Evolutionary conservation across 2,797 vertebrate species (phyloP).

Genomic region (Borostomias antarcticus): DNA sequence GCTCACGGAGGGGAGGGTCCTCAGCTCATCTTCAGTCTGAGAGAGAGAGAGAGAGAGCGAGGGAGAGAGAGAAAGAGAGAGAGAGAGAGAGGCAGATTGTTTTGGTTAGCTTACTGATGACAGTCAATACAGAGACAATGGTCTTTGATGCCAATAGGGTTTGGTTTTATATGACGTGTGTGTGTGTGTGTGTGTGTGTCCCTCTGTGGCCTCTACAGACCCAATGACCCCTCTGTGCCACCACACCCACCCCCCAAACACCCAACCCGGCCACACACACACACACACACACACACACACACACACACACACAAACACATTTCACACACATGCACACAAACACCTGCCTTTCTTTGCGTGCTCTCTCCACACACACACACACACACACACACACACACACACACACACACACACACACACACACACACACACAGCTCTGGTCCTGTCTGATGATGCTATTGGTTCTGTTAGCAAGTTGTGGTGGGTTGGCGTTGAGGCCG

Average conservation of each 20-base stretch:
- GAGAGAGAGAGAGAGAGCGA: conserved; percentile 6
- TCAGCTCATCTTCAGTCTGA: conserved; percentile 55
- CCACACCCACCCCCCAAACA: neutral
- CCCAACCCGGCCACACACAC: no score
- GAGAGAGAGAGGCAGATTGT: conserved; percentile 7
- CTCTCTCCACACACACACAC: neutral
- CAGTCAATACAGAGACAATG: neutral
- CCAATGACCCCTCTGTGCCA: conserved; percentile 21
- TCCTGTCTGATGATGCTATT: no score
- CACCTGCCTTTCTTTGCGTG: no score
- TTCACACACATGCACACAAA: no score
- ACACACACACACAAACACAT: neutral
- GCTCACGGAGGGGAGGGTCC: conserved; percentile 20
- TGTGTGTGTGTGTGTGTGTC: neutral
- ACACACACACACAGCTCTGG: conserved; percentile 34
- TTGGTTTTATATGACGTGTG: no score
- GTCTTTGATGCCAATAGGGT: neutral
- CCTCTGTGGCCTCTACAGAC: neutral
- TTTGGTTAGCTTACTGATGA: no score
- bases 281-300: neutral
- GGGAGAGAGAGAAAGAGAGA: neutral
- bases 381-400: conserved; percentile 9
- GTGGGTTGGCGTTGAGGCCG: conserved; percentile 2
- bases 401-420: conserved; percentile 15
- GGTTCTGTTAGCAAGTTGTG: conserved; percentile 18